phyloP scores from a whole-genome alignment of 2,113 vertebrate species.

The Platanista minor region DNA sequence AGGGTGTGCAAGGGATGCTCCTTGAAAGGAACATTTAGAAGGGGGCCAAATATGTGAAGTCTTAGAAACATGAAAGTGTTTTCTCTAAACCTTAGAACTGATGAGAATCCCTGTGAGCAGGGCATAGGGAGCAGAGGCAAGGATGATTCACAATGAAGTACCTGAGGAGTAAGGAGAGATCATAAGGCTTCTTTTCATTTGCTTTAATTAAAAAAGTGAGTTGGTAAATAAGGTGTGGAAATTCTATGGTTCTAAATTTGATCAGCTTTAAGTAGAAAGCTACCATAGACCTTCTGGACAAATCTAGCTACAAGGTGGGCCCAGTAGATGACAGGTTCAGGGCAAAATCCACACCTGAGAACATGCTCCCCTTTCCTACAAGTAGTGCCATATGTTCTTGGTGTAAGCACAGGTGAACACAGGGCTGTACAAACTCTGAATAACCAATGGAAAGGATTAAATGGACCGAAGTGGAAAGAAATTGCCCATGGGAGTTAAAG shows the following conservation, averaged over 20 bases:
- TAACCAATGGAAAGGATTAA: neutral
- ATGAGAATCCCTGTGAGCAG: neutral
- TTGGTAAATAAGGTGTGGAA: neutral
- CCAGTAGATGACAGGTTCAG: neutral
- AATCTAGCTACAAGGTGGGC: neutral
- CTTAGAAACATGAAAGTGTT: no score
- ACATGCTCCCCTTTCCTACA: neutral
- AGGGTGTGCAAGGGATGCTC: neutral
- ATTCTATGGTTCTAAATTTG: neutral
- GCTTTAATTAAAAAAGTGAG: neutral
- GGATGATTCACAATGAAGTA: rapidly evolving
- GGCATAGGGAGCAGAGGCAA: rapidly evolving
- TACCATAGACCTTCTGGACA: neutral
- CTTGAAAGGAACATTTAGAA: neutral
- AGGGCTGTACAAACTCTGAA: neutral
- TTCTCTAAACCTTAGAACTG: neutral
- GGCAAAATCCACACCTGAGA: neutral
- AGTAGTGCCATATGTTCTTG: neutral
- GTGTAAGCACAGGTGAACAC: neutral
- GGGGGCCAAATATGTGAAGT: neutral
- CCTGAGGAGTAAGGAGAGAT: neutral
- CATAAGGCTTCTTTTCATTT: neutral
- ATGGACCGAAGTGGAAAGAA: neutral
- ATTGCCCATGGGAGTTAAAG: neutral
- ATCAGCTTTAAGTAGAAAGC: neutral